A percentile compares a stretch with the other conserved stretches of the same genome.
These are phyloP conservation scores for Dicentrarchus labrax DNA, from an alignment of 2,113 vertebrate genomes.

Conservation along the genomic window DNA sequence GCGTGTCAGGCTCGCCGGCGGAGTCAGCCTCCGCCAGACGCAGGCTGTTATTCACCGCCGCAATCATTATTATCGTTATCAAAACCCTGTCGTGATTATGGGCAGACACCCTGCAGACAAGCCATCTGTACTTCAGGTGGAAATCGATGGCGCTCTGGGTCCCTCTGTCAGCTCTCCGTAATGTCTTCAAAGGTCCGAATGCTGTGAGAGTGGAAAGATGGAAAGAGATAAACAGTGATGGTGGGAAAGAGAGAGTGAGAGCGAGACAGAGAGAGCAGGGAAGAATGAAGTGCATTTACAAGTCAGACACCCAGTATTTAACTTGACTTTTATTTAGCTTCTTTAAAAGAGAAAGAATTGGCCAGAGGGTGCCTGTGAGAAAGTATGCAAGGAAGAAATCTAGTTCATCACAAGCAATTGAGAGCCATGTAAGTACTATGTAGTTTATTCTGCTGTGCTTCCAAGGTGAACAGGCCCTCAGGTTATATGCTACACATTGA, in stretches of 20 bases:
- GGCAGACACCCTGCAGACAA: slow-evolving; percentile 45
- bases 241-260: background rate
- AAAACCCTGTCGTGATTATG: slow-evolving; percentile 52
- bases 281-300: slow-evolving; percentile 29
- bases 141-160: slow-evolving; percentile 51
- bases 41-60: slow-evolving; percentile 27
- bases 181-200: slow-evolving; percentile 28
- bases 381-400: slow-evolving; percentile 24
- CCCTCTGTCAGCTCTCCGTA: slow-evolving; percentile 6
- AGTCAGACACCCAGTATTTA: slow-evolving; percentile 55
- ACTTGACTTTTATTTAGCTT: slow-evolving; percentile 38
- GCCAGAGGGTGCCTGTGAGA: slow-evolving; percentile 37
- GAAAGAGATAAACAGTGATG: background rate
- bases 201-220: background rate
- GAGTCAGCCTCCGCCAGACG: slow-evolving; percentile 19
- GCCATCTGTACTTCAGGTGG: slow-evolving; percentile 68
- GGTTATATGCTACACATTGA: background rate
- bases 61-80: slow-evolving; percentile 55
- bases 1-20: background rate
- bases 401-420: slow-evolving; percentile 41
- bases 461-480: background rate
- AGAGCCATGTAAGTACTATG: slow-evolving; percentile 20
- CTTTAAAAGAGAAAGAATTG: slow-evolving; percentile 46
- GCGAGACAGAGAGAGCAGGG: background rate
- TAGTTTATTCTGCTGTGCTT: slow-evolving; percentile 27